Percentiles rank a stretch among this genome's conserved stretches.
These are phyloP conservation scores for Drosophila picticornis DNA, from an alignment of 2,888 invertebrate genomes.

Conservation along the genomic window DNA sequence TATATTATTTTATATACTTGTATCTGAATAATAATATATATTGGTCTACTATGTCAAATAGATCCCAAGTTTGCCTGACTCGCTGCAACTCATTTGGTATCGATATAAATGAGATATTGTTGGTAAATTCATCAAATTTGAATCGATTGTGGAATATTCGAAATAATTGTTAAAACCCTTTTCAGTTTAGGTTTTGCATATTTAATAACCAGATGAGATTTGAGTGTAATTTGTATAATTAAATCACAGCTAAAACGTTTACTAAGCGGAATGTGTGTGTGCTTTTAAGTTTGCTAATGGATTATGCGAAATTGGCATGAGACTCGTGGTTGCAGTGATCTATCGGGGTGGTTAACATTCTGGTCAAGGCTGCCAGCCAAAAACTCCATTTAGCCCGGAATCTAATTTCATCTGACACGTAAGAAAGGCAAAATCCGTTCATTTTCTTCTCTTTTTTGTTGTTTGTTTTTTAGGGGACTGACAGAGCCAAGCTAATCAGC, in stretches of 20 bases:
- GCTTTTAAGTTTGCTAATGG: slow-evolving; percentile 1
- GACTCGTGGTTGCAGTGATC: neutral
- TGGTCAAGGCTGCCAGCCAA: slow-evolving; percentile 14
- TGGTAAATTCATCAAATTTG: neutral
- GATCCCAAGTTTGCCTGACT: neutral
- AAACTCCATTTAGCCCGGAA: slow-evolving; percentile 20
- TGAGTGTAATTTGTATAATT: neutral
- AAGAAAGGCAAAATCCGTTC: slow-evolving; percentile 14
- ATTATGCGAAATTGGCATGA: slow-evolving; percentile 1
- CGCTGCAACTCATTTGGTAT: neutral
- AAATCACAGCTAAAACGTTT: slow-evolving; percentile 1
- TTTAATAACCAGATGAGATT: neutral
- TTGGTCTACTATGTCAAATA: too few relatives aligned
- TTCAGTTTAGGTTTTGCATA: neutral
- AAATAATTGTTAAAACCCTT: neutral
- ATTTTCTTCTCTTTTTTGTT: neutral
- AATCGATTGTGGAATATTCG: neutral
- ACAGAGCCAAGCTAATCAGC: slow-evolving; percentile 44
- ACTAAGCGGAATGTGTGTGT: neutral
- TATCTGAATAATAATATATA: too few relatives aligned
- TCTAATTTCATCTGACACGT: slow-evolving; percentile 40
- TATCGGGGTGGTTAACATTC: neutral
- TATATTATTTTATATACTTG: too few relatives aligned
- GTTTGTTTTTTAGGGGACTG: neutral
- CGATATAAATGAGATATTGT: neutral